A percentile compares a stretch with the other conserved stretches of the same genome.
Conservation (phyloP, 2,113 vertebrate species). For the Sceloporus tristichus region DNA sequence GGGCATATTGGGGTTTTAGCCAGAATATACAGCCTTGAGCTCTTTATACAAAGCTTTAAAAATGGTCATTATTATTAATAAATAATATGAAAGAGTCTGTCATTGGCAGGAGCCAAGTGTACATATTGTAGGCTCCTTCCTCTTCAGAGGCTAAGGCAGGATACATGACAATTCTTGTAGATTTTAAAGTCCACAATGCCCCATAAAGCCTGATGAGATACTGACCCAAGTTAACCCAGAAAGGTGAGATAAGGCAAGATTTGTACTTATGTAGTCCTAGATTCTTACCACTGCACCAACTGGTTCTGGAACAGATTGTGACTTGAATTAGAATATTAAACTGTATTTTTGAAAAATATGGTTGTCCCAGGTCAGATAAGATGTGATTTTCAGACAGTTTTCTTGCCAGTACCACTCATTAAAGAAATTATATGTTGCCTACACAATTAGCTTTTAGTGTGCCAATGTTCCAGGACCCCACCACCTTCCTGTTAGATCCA, state of each 20-base stretch:
- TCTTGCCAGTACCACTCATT: background rate
- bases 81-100: background rate
- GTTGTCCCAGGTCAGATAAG: background rate
- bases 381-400: background rate
- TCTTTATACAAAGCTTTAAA: background rate
- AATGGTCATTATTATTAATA: background rate
- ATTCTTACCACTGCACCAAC: background rate
- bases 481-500: background rate
- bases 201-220: too few species aligned
- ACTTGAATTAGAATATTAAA: background rate
- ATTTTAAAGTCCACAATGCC: too few species aligned
- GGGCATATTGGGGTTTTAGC: too few species aligned
- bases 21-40: too few species aligned
- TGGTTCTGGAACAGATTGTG: background rate
- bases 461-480: background rate
- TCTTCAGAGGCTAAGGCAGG: too few species aligned
- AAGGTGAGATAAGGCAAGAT: background rate
- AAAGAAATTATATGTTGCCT: background rate
- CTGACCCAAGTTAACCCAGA: background rate
- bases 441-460: background rate
- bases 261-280: background rate
- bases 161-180: too few species aligned
- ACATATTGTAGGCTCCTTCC: background rate
- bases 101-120: background rate
- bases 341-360: too few species aligned